Evolutionary conservation across 2,888 invertebrate species (phyloP).

Genomic region (Spilarctia lutea): DNA sequence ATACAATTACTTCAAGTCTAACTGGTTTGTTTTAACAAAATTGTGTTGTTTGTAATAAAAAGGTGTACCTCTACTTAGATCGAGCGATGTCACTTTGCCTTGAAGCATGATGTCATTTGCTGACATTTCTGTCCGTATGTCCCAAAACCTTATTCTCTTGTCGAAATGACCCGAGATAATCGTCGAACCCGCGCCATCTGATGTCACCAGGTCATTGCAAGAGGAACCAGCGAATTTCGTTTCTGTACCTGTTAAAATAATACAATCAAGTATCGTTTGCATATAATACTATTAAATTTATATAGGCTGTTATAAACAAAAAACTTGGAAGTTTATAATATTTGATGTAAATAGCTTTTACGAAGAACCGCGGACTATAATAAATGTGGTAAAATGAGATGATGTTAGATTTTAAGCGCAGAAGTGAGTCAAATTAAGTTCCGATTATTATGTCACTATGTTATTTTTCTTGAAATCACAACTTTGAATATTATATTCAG

Average conservation of each 20-base stretch:
- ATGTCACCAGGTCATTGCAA: conserved; percentile 98
- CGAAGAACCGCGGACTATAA: conserved; percentile 11
- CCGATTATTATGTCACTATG: background rate
- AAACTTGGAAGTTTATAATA: conserved; percentile 7
- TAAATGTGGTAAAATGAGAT: conserved; percentile 3
- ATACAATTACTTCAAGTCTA: conserved; percentile 18
- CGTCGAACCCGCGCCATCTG: conserved; percentile 94
- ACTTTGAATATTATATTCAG: too few relatives aligned
- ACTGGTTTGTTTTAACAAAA: conserved; percentile 2
- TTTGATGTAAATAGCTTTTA: background rate
- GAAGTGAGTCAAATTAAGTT: background rate
- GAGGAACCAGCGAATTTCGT: conserved; percentile 98
- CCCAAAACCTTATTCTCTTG: conserved; percentile 99
- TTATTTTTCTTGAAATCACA: background rate
- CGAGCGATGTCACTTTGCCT: conserved; percentile 98
- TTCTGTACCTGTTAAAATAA: conserved; percentile 89
- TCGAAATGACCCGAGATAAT: conserved; percentile 99
- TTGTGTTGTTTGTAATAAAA: conserved; percentile 9
- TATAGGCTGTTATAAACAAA: background rate
- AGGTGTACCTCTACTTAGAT: conserved; percentile 93
- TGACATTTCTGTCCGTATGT: conserved; percentile 94
- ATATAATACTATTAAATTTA: background rate
- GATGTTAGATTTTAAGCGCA: background rate
- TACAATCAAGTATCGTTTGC: conserved; percentile 18
- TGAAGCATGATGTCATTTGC: conserved; percentile 95